Percentiles rank a stretch among this genome's conserved stretches.
Evolutionary conservation across 2,113 vertebrate genomes (phyloP).

Genomic region (Manacus vitellinus): DNA sequence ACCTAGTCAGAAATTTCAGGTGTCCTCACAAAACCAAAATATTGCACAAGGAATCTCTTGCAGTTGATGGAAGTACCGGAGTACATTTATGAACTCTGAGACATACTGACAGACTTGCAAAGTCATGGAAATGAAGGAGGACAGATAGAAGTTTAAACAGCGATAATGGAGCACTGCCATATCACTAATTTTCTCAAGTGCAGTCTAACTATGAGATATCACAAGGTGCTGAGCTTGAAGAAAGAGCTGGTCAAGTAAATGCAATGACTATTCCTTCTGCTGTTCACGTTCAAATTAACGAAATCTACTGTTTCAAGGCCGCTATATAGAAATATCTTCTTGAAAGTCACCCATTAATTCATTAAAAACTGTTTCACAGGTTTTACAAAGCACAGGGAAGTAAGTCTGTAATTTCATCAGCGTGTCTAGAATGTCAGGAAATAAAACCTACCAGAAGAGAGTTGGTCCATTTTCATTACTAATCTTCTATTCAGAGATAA

Average conservation of each 20-base stretch:
- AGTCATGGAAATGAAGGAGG: background rate
- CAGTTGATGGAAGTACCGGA: background rate
- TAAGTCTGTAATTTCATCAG: background rate
- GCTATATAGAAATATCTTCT: background rate
- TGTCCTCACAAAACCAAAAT: background rate
- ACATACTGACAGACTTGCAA: background rate
- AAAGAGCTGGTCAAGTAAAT: background rate
- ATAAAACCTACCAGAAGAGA: background rate
- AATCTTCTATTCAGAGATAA: background rate
- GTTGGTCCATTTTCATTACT: background rate
- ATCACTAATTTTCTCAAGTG: background rate
- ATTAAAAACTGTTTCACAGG: background rate
- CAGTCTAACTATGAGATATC: background rate
- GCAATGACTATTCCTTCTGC: background rate
- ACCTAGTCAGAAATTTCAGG: background rate
- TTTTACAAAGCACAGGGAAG: background rate
- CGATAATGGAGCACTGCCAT: background rate
- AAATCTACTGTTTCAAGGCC: background rate
- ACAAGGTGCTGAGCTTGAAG: background rate
- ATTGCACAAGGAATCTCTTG: accelerated
- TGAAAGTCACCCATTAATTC: background rate
- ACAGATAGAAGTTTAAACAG: background rate
- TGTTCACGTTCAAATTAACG: background rate
- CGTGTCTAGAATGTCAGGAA: background rate
- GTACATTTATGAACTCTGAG: background rate